Percentiles rank a stretch among this genome's conserved stretches.
phyloP scores from a whole-genome alignment of 2,888 invertebrate genomes.

The Lobophora halterata region DNA sequence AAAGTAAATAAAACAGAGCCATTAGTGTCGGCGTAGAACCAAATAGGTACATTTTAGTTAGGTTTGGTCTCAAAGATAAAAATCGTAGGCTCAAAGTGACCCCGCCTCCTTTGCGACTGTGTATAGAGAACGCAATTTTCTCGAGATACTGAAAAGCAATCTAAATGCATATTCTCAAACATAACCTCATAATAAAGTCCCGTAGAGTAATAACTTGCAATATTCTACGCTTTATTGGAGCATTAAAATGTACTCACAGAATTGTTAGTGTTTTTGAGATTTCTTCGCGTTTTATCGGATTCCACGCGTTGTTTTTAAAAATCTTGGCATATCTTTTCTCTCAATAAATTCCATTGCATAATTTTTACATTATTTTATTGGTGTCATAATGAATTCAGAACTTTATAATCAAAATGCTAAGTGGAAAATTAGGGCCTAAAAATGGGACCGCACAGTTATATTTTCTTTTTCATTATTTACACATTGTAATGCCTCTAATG shows the following conservation, averaged over 20 bases:
- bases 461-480: no score
- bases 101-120: background rate
- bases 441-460: no score
- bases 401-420: no score
- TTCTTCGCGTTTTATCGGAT: no score
- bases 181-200: slow-evolving; percentile 9
- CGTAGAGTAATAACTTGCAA: slow-evolving; percentile 2
- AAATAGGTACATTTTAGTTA: slow-evolving; percentile 27
- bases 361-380: no score
- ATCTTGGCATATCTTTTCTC: background rate
- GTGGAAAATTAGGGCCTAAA: no score
- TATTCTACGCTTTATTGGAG: background rate
- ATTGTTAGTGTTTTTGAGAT: no score
- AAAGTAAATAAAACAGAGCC: slow-evolving; percentile 21
- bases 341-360: background rate
- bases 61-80: slow-evolving; percentile 16
- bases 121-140: slow-evolving; percentile 11
- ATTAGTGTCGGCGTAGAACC: slow-evolving; percentile 21
- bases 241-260: no score
- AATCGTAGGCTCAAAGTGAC: slow-evolving; percentile 15
- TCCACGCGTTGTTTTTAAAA: no score
- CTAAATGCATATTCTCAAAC: slow-evolving; percentile 25
- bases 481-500: slow-evolving; percentile 9
- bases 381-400: no score
- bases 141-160: slow-evolving; percentile 15